Base-by-base conservation (phyloP, 2,888 invertebrate genomes). In the Sympetrum striolatum region DNA sequence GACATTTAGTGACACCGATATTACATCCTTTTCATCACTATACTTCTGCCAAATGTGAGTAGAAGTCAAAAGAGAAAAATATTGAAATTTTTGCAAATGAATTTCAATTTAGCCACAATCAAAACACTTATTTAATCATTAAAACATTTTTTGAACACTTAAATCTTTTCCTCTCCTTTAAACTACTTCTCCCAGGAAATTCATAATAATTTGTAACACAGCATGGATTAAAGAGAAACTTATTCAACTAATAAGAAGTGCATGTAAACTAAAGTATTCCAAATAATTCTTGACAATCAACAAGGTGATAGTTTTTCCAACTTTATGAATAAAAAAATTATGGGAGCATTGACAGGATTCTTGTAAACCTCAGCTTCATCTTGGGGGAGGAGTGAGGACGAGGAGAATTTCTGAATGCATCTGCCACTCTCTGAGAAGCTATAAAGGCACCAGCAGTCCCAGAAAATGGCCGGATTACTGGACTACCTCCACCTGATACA, bases 321-420 rank as follows among this genome's bases (percentile, higher is more conserved):
- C 90, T 48, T 86, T 14, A 86, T 35, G 64, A n/a, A 60, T 31
- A 60, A 64, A 25, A 60, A 86, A 39, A 86, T 31, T 60, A 60
- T 37, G 37, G 58, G 60, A 86, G 60, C 60, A 60, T 64, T 60
- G 58, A 64, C 86, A 60, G 86, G 86, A 86, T 64, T 86, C 64
- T 64, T 91, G 53, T 93, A 93, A 94, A 98, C 98, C 98, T 98
- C 94, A 98, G 95, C 95, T 98, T 98, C 96, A 98, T 97, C 95
- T 98, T 98, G 92, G 98, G 98, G 93, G 98, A 98, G 92, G 97
- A 96, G 93, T 97, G 97, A 92, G 96, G 96, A 92, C 95, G 95
- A 48, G 95, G 95, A 90, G 95, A 95, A 92, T 95, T 95, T 37
- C 95, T 94, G 92, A 93, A 94, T 12, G 90, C 90, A 92, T 94